These are phyloP conservation scores for Pardosa pseudoannulata DNA, from an alignment of 2,888 invertebrate genomes.

Conservation along the genomic window DNA sequence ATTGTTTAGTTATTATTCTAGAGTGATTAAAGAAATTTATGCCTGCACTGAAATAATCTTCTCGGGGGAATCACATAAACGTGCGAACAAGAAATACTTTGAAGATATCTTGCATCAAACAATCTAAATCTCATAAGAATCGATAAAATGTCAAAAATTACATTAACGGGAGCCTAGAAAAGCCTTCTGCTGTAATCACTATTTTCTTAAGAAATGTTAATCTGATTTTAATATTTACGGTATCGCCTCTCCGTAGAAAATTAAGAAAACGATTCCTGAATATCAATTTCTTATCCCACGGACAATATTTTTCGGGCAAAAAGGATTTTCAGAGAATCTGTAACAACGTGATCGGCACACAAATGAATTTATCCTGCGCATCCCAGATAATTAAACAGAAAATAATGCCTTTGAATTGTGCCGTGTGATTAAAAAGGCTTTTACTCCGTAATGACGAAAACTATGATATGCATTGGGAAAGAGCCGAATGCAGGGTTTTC, in stretches of 20 bases:
- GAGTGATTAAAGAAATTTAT: too few relatives aligned
- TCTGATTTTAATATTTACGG: background rate
- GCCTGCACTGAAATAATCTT: too few relatives aligned
- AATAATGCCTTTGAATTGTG: background rate
- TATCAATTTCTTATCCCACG: background rate
- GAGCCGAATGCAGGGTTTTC: too few relatives aligned
- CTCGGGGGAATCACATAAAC: too few relatives aligned
- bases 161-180: too few relatives aligned
- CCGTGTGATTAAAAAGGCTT: background rate
- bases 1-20: too few relatives aligned
- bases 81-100: too few relatives aligned
- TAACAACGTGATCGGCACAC: background rate
- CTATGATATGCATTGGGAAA: background rate
- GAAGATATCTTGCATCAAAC: too few relatives aligned
- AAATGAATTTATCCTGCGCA: background rate
- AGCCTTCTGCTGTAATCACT: too few relatives aligned
- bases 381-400: background rate
- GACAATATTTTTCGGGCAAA: background rate
- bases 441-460: background rate
- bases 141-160: too few relatives aligned
- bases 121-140: too few relatives aligned
- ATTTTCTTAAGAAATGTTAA: background rate
- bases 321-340: background rate
- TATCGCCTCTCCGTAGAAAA: background rate
- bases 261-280: background rate